A percentile compares a stretch with the other conserved stretches of the same genome.
Conservation (phyloP, 2,797 vertebrate genomes). For the Ciconia nigra region DNA sequence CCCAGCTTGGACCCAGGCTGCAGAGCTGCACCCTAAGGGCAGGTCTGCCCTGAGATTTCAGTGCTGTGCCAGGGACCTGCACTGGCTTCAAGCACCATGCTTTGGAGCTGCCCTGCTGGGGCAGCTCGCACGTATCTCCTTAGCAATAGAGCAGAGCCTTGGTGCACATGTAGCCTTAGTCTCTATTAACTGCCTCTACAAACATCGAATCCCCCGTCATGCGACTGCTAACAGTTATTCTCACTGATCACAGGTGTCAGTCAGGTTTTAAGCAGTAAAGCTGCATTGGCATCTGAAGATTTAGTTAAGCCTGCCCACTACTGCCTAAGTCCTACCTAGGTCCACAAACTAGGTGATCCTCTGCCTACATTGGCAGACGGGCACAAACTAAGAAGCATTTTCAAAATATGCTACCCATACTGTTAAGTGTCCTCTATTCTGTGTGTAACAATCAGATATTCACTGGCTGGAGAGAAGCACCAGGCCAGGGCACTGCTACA, state of each 20-base stretch:
- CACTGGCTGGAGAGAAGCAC: neutral
- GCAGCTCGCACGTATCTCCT: neutral
- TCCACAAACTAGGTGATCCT: neutral
- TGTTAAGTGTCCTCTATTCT: neutral
- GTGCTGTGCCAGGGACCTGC: neutral
- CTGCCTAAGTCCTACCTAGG: neutral
- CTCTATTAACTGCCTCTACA: neutral
- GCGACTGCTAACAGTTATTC: neutral
- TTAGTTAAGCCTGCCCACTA: neutral
- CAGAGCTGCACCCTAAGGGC: neutral
- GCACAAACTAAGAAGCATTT: neutral
- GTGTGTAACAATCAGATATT: neutral
- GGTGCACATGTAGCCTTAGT: neutral
- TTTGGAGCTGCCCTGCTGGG: neutral
- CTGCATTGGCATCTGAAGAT: neutral
- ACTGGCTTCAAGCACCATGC: rapidly evolving
- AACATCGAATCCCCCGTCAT: neutral
- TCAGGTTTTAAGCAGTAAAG: neutral
- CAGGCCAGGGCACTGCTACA: neutral
- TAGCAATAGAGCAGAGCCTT: neutral
- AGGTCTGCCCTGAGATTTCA: neutral
- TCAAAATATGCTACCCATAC: neutral
- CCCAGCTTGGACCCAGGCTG: neutral
- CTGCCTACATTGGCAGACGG: neutral
- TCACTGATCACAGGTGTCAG: neutral